Conservation (phyloP, 2,113 vertebrate genomes). For the Empidonax traillii region DNA sequence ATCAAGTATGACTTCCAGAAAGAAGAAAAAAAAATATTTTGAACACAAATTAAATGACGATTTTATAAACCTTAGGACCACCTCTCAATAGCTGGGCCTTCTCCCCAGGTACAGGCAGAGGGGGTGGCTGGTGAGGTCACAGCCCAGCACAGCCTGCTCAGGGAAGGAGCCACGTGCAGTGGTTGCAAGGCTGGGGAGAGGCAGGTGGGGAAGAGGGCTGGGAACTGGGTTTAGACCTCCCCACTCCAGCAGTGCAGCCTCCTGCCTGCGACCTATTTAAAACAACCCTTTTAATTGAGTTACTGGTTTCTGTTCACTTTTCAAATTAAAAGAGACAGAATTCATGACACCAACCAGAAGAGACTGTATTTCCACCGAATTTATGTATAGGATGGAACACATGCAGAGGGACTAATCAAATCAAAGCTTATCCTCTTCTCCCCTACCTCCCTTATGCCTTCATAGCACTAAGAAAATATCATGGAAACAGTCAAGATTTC, state of each 20-base stretch:
- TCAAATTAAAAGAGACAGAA: background rate
- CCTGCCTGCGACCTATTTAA: background rate
- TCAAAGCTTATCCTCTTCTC: background rate
- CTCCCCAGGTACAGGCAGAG: background rate
- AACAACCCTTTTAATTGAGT: background rate
- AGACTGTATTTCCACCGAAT: background rate
- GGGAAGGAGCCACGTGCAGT: rapidly evolving
- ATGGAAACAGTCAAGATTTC: background rate
- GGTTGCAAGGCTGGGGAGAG: background rate
- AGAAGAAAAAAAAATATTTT: background rate
- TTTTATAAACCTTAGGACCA: background rate
- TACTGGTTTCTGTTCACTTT: background rate
- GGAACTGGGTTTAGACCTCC: background rate
- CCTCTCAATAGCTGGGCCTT: background rate
- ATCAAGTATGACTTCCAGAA: background rate
- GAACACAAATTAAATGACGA: background rate
- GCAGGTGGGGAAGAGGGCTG: background rate
- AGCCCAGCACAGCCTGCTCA: background rate
- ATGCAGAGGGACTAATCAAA: background rate
- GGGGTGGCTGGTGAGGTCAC: rapidly evolving
- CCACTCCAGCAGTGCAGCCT: background rate
- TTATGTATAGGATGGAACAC: background rate
- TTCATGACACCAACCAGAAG: background rate
- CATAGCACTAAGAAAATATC: background rate
- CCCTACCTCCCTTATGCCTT: background rate